phyloP scores from a whole-genome alignment of 2,888 invertebrate species.

The Baccha elongata region DNA sequence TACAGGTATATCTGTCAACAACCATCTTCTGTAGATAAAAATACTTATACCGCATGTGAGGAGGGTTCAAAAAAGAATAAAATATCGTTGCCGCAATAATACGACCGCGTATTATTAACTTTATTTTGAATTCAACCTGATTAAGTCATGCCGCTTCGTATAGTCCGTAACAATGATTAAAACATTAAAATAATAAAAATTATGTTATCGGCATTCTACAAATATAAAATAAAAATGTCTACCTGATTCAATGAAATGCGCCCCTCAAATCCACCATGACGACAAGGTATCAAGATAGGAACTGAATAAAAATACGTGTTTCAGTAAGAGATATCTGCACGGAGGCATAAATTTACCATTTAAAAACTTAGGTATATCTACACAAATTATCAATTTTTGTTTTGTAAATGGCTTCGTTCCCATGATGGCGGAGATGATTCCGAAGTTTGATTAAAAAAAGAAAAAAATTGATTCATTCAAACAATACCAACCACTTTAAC shows the following conservation, averaged over 20 bases:
- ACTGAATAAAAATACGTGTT: background rate
- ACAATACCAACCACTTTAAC: conserved; percentile 46
- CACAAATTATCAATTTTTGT: conserved; percentile 52
- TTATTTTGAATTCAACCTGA: conserved; percentile 53
- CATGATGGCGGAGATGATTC: conserved; percentile 27
- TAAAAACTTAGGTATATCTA: conserved; percentile 51
- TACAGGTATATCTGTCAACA: conserved; percentile 68
- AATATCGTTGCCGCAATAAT: conserved; percentile 16
- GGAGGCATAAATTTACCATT: conserved; percentile 59
- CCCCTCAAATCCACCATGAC: conserved; percentile 48
- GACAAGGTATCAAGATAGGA: conserved; percentile 15
- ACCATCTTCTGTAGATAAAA: conserved; percentile 11
- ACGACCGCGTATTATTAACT: conserved; percentile 36
- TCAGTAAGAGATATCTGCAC: conserved; percentile 4
- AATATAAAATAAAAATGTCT: conserved; percentile 24
- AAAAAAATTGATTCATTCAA: conserved; percentile 30
- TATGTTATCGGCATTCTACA: conserved; percentile 26
- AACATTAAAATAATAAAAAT: conserved; percentile 53
- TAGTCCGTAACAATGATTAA: conserved; percentile 65
- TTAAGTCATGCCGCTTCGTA: conserved; percentile 54
- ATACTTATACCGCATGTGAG: conserved; percentile 42
- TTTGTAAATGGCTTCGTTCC: conserved; percentile 28
- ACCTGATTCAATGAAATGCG: conserved; percentile 57
- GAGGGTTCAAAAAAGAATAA: conserved; percentile 8
- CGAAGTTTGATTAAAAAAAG: background rate